Percentiles rank a stretch among this genome's conserved stretches.
Evolutionary conservation across 1,140 invertebrate genomes (phyloP).

Genomic region (Hylaeus volcanicus): DNA sequence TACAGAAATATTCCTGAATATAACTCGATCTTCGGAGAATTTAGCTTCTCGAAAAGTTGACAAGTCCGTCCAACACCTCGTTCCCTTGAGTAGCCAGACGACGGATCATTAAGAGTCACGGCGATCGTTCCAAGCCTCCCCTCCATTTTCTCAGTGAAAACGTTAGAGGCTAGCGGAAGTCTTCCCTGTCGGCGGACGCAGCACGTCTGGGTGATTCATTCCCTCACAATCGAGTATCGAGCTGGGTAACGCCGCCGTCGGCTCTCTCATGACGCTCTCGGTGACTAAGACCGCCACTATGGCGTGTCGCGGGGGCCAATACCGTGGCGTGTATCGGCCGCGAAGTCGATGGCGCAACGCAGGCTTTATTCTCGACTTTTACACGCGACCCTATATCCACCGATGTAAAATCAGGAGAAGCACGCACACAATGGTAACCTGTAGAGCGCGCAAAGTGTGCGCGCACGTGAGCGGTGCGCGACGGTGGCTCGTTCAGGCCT

Average conservation of each 20-base stretch:
- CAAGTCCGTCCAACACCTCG: background rate
- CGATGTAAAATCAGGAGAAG: slow-evolving; percentile 21
- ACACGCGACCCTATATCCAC: slow-evolving; percentile 33
- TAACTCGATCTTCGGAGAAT: too few relatives aligned
- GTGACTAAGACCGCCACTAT: slow-evolving; percentile 63
- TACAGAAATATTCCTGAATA: too few relatives aligned
- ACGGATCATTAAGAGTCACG: slow-evolving; percentile 28
- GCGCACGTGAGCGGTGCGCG: background rate
- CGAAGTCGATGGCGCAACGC: slow-evolving; percentile 62
- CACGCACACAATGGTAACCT: background rate
- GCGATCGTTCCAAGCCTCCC: background rate
- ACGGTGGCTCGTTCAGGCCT: slow-evolving; percentile 22
- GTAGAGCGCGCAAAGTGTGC: background rate
- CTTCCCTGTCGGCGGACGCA: slow-evolving; percentile 22
- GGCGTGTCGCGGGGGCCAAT: slow-evolving; percentile 49
- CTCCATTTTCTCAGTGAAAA: slow-evolving; percentile 1
- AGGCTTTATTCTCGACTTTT: slow-evolving; percentile 42
- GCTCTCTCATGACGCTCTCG: slow-evolving; percentile 67
- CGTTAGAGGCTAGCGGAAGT: slow-evolving; percentile 41
- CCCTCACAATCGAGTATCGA: slow-evolving; percentile 24
- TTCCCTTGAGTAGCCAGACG: background rate
- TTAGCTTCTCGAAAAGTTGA: too few relatives aligned
- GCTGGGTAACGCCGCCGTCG: slow-evolving; percentile 7
- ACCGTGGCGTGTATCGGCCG: slow-evolving; percentile 42
- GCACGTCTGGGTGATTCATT: slow-evolving; percentile 54